Base-by-base conservation (phyloP, 2,113 vertebrate species). In the Fregata magnificens region DNA sequence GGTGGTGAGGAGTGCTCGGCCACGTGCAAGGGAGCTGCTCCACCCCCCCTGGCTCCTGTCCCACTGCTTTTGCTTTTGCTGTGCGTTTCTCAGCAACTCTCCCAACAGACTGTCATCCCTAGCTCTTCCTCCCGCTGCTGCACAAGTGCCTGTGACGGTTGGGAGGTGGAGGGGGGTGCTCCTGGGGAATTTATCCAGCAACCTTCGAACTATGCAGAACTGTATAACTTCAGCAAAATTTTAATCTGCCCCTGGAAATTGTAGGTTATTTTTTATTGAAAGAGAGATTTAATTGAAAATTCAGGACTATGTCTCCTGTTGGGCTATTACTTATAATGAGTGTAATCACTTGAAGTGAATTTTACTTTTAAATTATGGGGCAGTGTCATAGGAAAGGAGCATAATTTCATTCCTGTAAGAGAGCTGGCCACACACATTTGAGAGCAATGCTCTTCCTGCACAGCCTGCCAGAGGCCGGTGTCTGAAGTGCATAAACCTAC, bases 221-320 rank as follows among this genome's bases (percentile, higher is more conserved):
- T 31, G 36, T 62, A 53, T 28, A 58, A 36, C n/a, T 78, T 92
- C 36, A 88, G 80, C 40, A 78, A 86, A 86, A 58, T 55, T 86
- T 81, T 55, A 29, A 62, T 62, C 42, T 66, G 22, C 8, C 31
- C 42, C 52, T 67, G 29, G 17, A 95, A 94, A 45, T 17, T 50
- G 10, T 34, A 62, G 67, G 31, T 34, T 74, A 36, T 56, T 94
- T 82, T 87, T 78, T 71, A 45, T 21, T 82, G 78, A 76, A 89
- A 87, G 44, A n/a, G 63, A 47, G 16, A 14, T 59, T 84, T 67
- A 94, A 78, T 47, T 74, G 69, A 96, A 94, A 91, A 94, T 63
- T 78, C 40, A 74, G 47, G 34, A 59, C 65, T 79, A 5, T 15
- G 12, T 21, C 53, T 91, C 16, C 65, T 78, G 20, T 82, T 78